Percentiles rank a stretch among this genome's conserved stretches.
Conservation (phyloP, 1,140 invertebrate genomes). For the Parapsyche elsis region DNA sequence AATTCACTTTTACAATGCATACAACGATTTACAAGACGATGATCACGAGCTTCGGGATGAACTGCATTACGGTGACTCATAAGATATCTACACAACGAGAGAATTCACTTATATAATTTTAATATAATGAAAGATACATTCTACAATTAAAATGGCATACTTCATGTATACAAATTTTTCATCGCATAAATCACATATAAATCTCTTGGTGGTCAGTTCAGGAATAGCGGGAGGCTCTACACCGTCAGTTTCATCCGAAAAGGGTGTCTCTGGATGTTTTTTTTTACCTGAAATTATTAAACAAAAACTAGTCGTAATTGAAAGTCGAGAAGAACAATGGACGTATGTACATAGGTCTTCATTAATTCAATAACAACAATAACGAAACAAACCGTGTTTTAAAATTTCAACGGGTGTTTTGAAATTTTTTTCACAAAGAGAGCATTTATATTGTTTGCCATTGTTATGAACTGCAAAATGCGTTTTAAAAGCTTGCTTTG, state of each 20-base stretch:
- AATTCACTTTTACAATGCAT: constrained; percentile 64
- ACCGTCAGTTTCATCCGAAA: constrained; percentile 14
- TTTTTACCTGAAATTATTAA: constrained; percentile 44
- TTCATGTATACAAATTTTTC: constrained; percentile 65
- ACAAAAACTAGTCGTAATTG: neutral
- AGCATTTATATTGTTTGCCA: constrained; percentile 69
- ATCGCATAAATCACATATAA: constrained; percentile 64
- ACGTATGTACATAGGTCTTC: neutral
- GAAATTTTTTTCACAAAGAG: constrained; percentile 70
- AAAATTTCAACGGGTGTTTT: constrained; percentile 61
- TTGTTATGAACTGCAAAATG: constrained; percentile 49
- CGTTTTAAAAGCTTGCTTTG: constrained; percentile 13
- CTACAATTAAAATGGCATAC: constrained; percentile 51
- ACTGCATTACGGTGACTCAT: constrained; percentile 60
- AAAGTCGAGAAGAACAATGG: neutral
- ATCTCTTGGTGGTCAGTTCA: constrained; percentile 57
- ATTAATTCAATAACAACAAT: neutral
- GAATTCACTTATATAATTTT: neutral
- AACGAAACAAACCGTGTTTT: constrained; percentile 60
- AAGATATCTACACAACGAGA: constrained; percentile 57
- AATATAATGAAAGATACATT: neutral
- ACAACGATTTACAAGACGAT: constrained; percentile 62
- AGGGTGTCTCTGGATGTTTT: constrained; percentile 2
- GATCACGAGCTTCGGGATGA: constrained; percentile 61
- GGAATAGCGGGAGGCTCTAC: constrained; percentile 1